A percentile compares a stretch with the other conserved stretches of the same genome.
phyloP scores from a whole-genome alignment of 1,140 invertebrate genomes.

The Luehdorfia chinensis region DNA sequence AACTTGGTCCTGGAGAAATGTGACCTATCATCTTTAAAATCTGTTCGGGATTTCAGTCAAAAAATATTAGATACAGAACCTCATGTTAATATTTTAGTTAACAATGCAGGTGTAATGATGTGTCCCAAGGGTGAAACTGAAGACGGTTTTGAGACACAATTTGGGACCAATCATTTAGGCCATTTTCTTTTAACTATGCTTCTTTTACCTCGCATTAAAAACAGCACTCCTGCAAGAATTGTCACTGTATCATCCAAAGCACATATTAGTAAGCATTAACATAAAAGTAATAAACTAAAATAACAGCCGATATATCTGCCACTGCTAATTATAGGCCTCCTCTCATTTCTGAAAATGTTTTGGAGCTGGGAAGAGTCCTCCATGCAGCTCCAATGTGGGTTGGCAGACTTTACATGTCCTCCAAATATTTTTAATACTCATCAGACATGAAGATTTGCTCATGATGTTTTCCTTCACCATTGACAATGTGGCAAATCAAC shows the following conservation, averaged over 20 bases:
- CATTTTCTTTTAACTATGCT: conserved; percentile 92
- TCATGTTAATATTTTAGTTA: conserved; percentile 85
- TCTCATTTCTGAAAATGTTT: too few species aligned
- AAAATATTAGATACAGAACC: conserved; percentile 79
- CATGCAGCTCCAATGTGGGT: too few species aligned
- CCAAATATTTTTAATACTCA: too few species aligned
- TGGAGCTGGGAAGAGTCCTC: too few species aligned
- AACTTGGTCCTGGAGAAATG: conserved; percentile 79
- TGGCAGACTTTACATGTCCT: too few species aligned
- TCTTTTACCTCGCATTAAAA: conserved; percentile 82
- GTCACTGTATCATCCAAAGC: conserved; percentile 76
- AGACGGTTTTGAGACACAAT: conserved; percentile 91
- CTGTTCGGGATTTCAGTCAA: conserved; percentile 84
- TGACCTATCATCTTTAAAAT: conserved; percentile 84
- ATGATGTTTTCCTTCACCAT: too few species aligned
- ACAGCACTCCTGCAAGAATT: conserved; percentile 79
- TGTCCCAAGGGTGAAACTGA: conserved; percentile 81
- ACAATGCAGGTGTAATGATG: conserved; percentile 90
- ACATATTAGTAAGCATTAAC: conserved; percentile 57
- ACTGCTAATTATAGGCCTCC: too few species aligned
- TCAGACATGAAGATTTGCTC: too few species aligned
- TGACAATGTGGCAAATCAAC: too few species aligned
- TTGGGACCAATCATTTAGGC: conserved; percentile 88
- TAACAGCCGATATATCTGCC: too few species aligned
- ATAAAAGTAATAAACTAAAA: conserved; percentile 3